These are phyloP conservation scores for Pegoplata infirma DNA, from an alignment of 2,888 invertebrate genomes.

Conservation along the genomic window DNA sequence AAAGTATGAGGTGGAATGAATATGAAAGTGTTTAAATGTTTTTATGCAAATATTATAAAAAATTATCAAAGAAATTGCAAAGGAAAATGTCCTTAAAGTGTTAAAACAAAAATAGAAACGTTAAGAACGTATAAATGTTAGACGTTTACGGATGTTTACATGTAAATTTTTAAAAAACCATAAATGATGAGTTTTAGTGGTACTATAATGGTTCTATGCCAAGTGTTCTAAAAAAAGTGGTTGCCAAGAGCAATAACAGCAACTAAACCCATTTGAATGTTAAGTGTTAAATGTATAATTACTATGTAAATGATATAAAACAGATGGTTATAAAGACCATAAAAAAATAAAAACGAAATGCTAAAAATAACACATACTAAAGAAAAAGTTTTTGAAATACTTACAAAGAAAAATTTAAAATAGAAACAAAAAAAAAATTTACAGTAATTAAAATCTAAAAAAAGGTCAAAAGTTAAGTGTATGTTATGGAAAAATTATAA, in stretches of 20 bases:
- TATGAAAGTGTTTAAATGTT: too few relatives aligned
- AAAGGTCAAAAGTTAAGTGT: background rate
- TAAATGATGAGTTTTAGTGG: background rate
- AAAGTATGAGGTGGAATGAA: too few relatives aligned
- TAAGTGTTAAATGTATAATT: constrained; percentile 38
- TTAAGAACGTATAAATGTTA: background rate
- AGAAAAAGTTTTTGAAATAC: background rate
- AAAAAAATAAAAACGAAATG: constrained; percentile 7
- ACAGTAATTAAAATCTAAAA: background rate
- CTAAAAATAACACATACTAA: background rate
- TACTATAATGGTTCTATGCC: background rate
- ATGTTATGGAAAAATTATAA: background rate
- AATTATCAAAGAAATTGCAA: background rate
- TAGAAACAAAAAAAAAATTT: background rate
- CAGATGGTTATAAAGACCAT: constrained; percentile 23
- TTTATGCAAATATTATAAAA: too few relatives aligned
- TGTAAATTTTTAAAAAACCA: background rate
- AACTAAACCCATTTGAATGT: constrained; percentile 20
- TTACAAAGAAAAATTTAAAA: too few relatives aligned
- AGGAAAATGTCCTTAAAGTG: background rate
- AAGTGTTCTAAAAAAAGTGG: constrained; percentile 4
- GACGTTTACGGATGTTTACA: background rate
- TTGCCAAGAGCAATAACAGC: constrained; percentile 3
- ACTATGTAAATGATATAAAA: constrained; percentile 35
- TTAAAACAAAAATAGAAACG: background rate